phyloP scores from a whole-genome alignment of 2,888 invertebrate species.

The Standfussiana lucernea region DNA sequence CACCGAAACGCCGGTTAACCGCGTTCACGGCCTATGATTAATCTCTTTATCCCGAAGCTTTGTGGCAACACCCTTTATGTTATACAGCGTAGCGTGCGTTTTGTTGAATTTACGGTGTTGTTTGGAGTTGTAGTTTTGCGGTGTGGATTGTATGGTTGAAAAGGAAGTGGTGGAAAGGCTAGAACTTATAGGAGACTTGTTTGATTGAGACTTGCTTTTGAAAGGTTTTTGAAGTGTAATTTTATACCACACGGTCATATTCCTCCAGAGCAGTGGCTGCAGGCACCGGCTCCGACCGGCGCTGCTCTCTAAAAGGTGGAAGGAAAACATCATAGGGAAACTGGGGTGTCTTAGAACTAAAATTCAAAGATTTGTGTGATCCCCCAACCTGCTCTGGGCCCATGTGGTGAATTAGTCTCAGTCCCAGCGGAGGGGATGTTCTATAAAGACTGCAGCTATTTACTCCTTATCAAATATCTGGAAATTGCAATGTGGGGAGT shows the following conservation, averaged over 20 bases:
- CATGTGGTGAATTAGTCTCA: too few species aligned
- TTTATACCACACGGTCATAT: not conserved
- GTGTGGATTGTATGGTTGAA: not conserved
- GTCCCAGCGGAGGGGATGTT: too few species aligned
- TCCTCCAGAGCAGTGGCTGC: not conserved
- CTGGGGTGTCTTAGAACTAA: too few species aligned
- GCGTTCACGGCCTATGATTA: slow-evolving; percentile 69
- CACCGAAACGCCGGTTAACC: slow-evolving; percentile 68
- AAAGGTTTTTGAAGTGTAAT: not conserved
- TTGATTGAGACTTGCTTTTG: too few species aligned
- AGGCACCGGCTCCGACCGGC: not conserved
- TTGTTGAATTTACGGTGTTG: slow-evolving; percentile 45
- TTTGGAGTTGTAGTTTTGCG: slow-evolving; percentile 26
- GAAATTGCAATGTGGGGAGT: too few species aligned
- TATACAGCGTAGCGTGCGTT: slow-evolving; percentile 51
- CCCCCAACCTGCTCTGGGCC: too few species aligned
- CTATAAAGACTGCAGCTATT: too few species aligned
- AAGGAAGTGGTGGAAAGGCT: not conserved
- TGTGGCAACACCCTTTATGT: slow-evolving; percentile 63
- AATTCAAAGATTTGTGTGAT: too few species aligned
- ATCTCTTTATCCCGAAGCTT: slow-evolving; percentile 72
- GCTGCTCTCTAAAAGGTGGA: too few species aligned
- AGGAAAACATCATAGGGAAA: too few species aligned
- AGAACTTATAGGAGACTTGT: not conserved
- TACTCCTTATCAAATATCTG: too few species aligned